phyloP scores from a whole-genome alignment of 2,797 vertebrate genomes.

The Channa striata region DNA sequence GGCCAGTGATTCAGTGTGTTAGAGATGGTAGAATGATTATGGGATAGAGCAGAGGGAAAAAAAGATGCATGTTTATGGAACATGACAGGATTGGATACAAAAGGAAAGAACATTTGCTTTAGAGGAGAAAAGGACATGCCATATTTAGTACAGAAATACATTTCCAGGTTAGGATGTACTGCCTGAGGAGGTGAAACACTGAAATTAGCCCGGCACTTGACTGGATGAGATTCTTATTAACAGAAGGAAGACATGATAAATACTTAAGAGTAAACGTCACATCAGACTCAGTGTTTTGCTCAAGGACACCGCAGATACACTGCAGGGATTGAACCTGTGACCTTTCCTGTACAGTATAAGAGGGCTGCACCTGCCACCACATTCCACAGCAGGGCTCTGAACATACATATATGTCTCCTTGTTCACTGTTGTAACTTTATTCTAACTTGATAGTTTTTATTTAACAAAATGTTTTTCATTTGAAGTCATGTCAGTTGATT shows the following conservation, averaged over 20 bases:
- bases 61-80: not conserved
- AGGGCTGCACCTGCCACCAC: not conserved
- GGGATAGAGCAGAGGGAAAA: not conserved
- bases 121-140: constrained; percentile 17
- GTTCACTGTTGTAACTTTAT: not conserved
- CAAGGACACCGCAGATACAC: constrained; percentile 11
- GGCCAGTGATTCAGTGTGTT: not conserved
- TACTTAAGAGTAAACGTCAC: constrained; percentile 4
- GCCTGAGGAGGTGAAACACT: constrained; percentile 7
- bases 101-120: not conserved
- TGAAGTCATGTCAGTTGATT: not conserved
- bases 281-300: constrained; percentile 17
- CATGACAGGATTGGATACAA: not conserved
- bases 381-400: not conserved
- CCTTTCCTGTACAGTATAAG: constrained; percentile 8
- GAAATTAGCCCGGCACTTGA: constrained; percentile 7
- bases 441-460: not conserved
- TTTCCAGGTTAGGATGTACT: constrained; percentile 7
- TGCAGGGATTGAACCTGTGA: constrained; percentile 3
- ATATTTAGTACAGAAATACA: constrained; percentile 6
- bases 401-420: not conserved
- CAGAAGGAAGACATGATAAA: not conserved
- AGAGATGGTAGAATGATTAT: not conserved
- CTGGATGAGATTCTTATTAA: constrained; percentile 13
- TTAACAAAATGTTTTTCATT: not conserved